phyloP scores from a whole-genome alignment of 1,140 invertebrate species.

The Drosophila equinoxialis region DNA sequence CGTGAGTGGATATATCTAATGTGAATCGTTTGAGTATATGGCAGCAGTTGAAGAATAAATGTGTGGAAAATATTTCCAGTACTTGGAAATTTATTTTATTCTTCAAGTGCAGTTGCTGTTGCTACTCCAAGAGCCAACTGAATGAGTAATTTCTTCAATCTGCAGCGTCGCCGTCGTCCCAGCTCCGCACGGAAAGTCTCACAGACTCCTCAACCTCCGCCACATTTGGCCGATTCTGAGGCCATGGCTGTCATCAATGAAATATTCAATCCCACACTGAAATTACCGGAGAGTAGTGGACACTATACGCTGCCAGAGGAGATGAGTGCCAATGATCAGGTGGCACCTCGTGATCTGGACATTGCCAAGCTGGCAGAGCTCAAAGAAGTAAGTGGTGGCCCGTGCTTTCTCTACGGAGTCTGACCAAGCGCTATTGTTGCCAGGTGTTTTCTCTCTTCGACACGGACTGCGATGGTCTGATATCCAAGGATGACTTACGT shows the following conservation, averaged over 20 bases:
- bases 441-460: conserved; percentile 86
- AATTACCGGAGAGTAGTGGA: conserved; percentile 78
- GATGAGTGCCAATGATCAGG: conserved; percentile 82
- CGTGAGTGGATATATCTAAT: conserved; percentile 65
- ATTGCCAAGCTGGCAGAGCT: conserved; percentile 85
- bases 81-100: too few species aligned
- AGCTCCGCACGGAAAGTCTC: conserved; percentile 67
- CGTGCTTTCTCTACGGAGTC: background rate
- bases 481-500: conserved; percentile 85
- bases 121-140: background rate
- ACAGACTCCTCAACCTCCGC: conserved; percentile 52
- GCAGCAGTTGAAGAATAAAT: conserved; percentile 1
- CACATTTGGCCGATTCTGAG: conserved; percentile 60
- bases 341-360: conserved; percentile 84
- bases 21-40: background rate
- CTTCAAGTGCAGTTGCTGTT: background rate
- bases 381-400: conserved; percentile 83
- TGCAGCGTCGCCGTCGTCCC: conserved; percentile 66
- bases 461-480: conserved; percentile 85
- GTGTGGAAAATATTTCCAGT: background rate
- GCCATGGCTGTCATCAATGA: conserved; percentile 83
- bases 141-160: background rate
- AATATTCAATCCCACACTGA: conserved; percentile 82
- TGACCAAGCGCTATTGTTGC: background rate
- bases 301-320: conserved; percentile 85